Evolutionary conservation across 2,113 vertebrate genomes (phyloP).

Genomic region (Tonatia bakeri): DNA sequence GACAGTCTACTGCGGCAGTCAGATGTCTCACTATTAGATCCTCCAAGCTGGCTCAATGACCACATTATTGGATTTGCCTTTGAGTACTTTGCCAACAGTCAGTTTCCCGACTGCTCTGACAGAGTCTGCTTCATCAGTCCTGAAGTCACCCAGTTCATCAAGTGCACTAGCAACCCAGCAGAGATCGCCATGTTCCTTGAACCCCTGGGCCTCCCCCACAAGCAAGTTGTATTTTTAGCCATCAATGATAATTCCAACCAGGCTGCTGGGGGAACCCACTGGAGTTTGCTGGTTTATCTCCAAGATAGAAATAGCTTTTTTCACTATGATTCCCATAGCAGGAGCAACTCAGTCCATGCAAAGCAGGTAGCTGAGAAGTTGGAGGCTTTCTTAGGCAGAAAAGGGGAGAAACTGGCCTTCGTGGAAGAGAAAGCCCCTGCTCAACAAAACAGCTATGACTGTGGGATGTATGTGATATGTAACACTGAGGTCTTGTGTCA

Average conservation of each 20-base stretch:
- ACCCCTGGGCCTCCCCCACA: constrained; percentile 86
- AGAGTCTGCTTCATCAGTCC: constrained; percentile 91
- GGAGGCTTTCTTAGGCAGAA: constrained; percentile 85
- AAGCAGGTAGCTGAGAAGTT: constrained; percentile 89
- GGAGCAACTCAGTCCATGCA: constrained; percentile 89
- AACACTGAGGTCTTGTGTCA: constrained; percentile 91
- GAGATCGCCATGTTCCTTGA: constrained; percentile 93
- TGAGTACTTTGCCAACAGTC: constrained; percentile 89
- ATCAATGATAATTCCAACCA: constrained; percentile 96
- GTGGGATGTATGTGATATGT: constrained; percentile 98
- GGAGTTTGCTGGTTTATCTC: constrained; percentile 94
- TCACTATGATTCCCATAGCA: constrained; percentile 95
- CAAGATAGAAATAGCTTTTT: constrained; percentile 86
- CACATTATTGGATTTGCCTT: constrained; percentile 96
- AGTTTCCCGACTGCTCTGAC: constrained; percentile 84
- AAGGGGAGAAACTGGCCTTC: constrained; percentile 80
- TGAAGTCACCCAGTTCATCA: constrained; percentile 97
- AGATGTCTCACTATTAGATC: constrained; percentile 90
- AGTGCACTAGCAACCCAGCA: constrained; percentile 87
- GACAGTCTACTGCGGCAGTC: constrained; percentile 94
- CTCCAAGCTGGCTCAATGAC: constrained; percentile 96
- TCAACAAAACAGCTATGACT: constrained; percentile 98
- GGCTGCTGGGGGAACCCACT: constrained; percentile 93
- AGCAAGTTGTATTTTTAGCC: constrained; percentile 90
- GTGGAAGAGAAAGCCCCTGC: constrained; percentile 90